These are phyloP conservation scores for Coracias cyanogaster DNA, from an alignment of 2,797 vertebrate species.

Conservation along the genomic window DNA sequence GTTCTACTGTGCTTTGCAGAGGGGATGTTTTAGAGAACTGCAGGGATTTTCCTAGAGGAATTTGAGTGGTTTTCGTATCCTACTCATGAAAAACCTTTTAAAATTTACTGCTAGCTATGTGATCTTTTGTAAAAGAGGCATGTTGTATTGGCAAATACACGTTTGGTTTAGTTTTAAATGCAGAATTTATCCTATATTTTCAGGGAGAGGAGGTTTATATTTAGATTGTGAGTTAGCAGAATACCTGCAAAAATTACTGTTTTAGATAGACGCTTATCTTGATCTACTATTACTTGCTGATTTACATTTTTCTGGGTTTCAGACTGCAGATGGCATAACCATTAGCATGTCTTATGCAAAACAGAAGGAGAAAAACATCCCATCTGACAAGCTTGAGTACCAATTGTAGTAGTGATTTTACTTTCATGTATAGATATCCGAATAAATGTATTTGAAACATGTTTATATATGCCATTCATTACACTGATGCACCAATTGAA, in stretches of 20 bases:
- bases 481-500: slow-evolving; percentile 31
- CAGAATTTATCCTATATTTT: neutral
- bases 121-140: neutral
- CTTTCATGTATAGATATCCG: slow-evolving; percentile 61
- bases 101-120: neutral
- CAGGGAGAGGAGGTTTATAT: neutral
- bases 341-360: slow-evolving; percentile 70
- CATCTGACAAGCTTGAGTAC: slow-evolving; percentile 62
- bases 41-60: neutral
- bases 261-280: neutral
- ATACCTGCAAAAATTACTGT: slow-evolving; percentile 33
- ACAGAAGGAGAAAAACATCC: slow-evolving; percentile 49
- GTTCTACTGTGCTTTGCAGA: slow-evolving; percentile 19
- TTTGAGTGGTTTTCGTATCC: neutral
- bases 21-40: neutral
- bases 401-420: slow-evolving; percentile 61
- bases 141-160: neutral
- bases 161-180: neutral
- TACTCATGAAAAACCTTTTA: slow-evolving; percentile 12
- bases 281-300: slow-evolving; percentile 37
- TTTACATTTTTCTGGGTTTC: slow-evolving; percentile 64
- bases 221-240: neutral
- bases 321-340: slow-evolving; percentile 51
- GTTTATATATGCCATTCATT: slow-evolving; percentile 62
- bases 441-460: slow-evolving; percentile 68